Conservation (phyloP, 2,113 vertebrate species). For the Mus pahari region DNA sequence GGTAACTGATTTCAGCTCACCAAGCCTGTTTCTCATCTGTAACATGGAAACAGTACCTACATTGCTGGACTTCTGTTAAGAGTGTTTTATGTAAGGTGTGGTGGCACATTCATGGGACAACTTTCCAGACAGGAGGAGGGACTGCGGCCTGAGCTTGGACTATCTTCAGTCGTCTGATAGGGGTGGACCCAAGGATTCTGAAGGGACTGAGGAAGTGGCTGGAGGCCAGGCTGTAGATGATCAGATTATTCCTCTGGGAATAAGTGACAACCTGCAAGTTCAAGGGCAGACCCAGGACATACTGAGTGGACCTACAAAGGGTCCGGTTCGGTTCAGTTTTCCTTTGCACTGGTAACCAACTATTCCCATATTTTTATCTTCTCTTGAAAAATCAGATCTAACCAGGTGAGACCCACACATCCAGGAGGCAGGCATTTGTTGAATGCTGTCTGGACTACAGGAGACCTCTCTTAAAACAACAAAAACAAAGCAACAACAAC, state of each 20-base stretch:
- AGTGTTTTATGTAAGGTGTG: background rate
- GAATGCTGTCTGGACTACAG: background rate
- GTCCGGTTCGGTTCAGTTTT: slow-evolving; percentile 1
- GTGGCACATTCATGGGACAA: background rate
- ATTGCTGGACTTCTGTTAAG: background rate
- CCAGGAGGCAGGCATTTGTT: background rate
- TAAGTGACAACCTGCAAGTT: background rate
- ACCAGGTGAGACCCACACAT: background rate
- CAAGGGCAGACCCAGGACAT: background rate
- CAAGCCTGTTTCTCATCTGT: background rate
- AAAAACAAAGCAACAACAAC: no score
- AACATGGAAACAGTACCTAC: background rate
- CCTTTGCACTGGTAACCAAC: background rate
- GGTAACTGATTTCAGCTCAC: background rate
- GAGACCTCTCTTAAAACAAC: background rate
- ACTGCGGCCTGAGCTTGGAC: background rate
- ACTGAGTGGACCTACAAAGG: background rate
- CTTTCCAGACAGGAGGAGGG: background rate
- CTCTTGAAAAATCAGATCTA: slow-evolving; percentile 29
- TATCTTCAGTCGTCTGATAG: background rate
- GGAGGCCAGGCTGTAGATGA: background rate
- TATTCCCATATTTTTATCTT: slow-evolving; percentile 26
- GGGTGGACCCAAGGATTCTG: background rate
- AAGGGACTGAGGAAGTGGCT: background rate
- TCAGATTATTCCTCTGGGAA: background rate